Conservation (phyloP, 2,888 invertebrate genomes). For the Leucoptera coffeella region DNA sequence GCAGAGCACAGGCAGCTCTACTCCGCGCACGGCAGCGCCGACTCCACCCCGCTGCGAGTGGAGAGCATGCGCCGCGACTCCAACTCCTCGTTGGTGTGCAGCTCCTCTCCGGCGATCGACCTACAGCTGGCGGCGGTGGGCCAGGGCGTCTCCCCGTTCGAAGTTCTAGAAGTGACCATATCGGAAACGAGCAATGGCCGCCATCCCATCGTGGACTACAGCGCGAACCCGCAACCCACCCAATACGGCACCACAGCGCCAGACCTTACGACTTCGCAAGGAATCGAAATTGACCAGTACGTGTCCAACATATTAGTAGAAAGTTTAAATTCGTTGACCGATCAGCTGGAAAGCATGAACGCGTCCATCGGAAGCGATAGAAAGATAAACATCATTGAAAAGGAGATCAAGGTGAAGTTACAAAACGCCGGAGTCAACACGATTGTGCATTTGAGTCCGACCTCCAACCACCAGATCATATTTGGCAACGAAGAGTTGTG, state of each 20-base stretch:
- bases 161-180: slow-evolving; percentile 35
- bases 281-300: slow-evolving; percentile 36
- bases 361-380: slow-evolving; percentile 31
- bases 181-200: slow-evolving; percentile 29
- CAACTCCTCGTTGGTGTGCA: too few species aligned
- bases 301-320: slow-evolving; percentile 47
- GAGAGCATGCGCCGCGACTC: too few species aligned
- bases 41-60: slow-evolving; percentile 7
- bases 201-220: too few species aligned
- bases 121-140: too few species aligned
- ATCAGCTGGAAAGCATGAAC: slow-evolving; percentile 32
- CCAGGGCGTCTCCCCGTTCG: slow-evolving; percentile 22
- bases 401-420: slow-evolving; percentile 43
- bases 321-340: slow-evolving; percentile 40
- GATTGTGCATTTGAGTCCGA: slow-evolving; percentile 41
- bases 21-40: slow-evolving; percentile 22
- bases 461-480: slow-evolving; percentile 41
- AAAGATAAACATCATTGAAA: slow-evolving; percentile 35
- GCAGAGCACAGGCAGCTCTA: too few species aligned
- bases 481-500: slow-evolving; percentile 39
- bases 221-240: slow-evolving; percentile 7
- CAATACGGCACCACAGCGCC: too few species aligned
- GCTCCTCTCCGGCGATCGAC: too few species aligned
- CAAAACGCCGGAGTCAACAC: slow-evolving; percentile 44
- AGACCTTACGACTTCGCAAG: too few species aligned